Conservation (phyloP, 2,888 invertebrate species). For the Muschampia plurimacula region DNA sequence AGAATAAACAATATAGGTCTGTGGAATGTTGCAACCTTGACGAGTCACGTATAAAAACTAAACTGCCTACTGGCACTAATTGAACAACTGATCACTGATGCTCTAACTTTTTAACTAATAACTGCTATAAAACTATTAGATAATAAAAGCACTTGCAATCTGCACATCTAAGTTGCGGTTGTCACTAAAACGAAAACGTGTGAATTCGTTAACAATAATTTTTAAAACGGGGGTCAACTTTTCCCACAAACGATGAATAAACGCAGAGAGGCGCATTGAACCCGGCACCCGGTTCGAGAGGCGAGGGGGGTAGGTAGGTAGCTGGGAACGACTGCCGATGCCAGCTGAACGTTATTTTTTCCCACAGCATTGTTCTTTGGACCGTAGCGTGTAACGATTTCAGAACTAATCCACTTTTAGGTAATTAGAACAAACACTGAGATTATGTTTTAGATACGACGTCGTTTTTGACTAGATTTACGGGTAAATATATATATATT, state of each 20-base stretch:
- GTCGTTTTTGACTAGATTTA: conserved; percentile 70
- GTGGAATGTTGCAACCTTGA: conserved; percentile 73
- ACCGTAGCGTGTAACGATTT: conserved; percentile 73
- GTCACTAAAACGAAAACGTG: conserved; percentile 72
- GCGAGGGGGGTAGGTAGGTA: conserved; percentile 81
- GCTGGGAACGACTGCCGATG: conserved; percentile 84
- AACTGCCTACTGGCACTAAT: conserved; percentile 39
- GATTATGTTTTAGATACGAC: conserved; percentile 53
- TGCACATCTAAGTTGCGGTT: conserved; percentile 69
- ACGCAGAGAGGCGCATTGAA: conserved; percentile 85
- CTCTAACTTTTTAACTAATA: conserved; percentile 21
- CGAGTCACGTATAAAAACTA: conserved; percentile 57
- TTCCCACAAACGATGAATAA: conserved; percentile 86
- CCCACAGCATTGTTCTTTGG: conserved; percentile 86
- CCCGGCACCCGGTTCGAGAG: conserved; percentile 82
- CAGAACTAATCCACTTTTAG: conserved; percentile 46
- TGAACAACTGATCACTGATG: conserved; percentile 28
- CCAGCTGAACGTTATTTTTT: conserved; percentile 87
- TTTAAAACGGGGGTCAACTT: conserved; percentile 84
- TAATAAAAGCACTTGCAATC: conserved; percentile 36
- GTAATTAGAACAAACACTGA: conserved; percentile 60
- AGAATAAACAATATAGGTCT: conserved; percentile 73
- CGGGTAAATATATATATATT: conserved; percentile 47
- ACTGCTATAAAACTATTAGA: conserved; percentile 20
- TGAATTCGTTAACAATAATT: conserved; percentile 84